Conservation (phyloP, 1,140 invertebrate genomes). For the Drosophila nannoptera region DNA sequence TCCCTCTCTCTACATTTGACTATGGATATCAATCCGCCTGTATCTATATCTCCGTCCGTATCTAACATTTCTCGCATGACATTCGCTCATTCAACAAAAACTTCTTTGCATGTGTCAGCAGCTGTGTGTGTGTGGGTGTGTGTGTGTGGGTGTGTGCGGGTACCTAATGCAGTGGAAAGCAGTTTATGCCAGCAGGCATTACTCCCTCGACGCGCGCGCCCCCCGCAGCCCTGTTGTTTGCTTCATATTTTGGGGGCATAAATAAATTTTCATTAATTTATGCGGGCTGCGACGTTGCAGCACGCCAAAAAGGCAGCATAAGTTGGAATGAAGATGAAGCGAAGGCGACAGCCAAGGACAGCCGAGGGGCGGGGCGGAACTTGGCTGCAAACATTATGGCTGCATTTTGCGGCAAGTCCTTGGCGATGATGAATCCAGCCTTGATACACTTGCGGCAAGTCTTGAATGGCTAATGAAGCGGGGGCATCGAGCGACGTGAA, state of each 20-base stretch:
- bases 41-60: conserved; percentile 2
- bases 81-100: conserved; percentile 46
- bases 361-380: conserved; percentile 7
- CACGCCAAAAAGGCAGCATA: conserved; percentile 60
- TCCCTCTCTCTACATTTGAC: no score
- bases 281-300: conserved; percentile 46
- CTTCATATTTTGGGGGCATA: conserved; percentile 62
- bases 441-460: conserved; percentile 54
- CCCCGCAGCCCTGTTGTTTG: conserved; percentile 31
- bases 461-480: conserved; percentile 67
- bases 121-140: conserved; percentile 1
- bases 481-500: not conserved
- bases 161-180: conserved; percentile 67
- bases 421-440: conserved; percentile 53
- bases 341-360: not conserved
- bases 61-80: conserved; percentile 45
- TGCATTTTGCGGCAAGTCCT: conserved; percentile 39
- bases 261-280: conserved; percentile 77
- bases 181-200: conserved; percentile 20
- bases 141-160: conserved; percentile 12
- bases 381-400: conserved; percentile 50
- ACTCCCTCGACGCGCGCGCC: not conserved
- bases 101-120: conserved; percentile 41
- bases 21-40: not conserved
- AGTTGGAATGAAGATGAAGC: conserved; percentile 47